Conservation (phyloP, 2,888 invertebrate species). For the Himalopsyche japonica region DNA sequence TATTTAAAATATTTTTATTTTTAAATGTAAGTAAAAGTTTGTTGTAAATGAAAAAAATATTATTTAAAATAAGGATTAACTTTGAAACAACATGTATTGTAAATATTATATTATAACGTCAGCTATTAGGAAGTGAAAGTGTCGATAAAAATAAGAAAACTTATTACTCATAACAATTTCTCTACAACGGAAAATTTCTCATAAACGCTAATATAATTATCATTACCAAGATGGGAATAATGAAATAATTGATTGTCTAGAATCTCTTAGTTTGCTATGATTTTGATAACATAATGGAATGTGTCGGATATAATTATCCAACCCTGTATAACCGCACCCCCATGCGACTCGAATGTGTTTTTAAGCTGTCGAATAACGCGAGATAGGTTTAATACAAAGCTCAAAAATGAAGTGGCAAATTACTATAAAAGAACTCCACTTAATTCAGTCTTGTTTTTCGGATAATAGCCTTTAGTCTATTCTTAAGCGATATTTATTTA, state of each 20-base stretch:
- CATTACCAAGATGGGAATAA: neutral
- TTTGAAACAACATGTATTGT: too few relatives aligned
- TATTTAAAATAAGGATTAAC: too few relatives aligned
- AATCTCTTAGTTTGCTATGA: neutral
- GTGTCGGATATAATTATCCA: neutral
- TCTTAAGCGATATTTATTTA: neutral
- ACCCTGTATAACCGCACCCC: neutral
- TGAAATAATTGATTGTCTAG: neutral
- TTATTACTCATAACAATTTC: neutral
- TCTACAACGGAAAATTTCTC: neutral
- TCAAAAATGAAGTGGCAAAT: conserved; percentile 9
- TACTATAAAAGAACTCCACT: neutral
- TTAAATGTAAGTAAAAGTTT: too few relatives aligned
- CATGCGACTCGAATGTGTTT: neutral
- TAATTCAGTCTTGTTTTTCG: conserved; percentile 18
- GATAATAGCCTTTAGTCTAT: conserved; percentile 11
- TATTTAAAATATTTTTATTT: too few relatives aligned
- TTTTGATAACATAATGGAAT: conserved; percentile 1
- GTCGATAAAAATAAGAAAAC: neutral
- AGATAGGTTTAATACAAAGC: conserved; percentile 6
- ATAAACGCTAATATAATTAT: neutral
- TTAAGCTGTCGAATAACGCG: conserved; percentile 9
- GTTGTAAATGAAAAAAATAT: too few relatives aligned
- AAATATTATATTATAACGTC: too few relatives aligned
- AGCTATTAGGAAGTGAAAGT: neutral